A percentile compares a stretch with the other conserved stretches of the same genome.
These are phyloP conservation scores for Gallinago nigripennis DNA, from an alignment of 2,797 vertebrate genomes.

Conservation along the genomic window DNA sequence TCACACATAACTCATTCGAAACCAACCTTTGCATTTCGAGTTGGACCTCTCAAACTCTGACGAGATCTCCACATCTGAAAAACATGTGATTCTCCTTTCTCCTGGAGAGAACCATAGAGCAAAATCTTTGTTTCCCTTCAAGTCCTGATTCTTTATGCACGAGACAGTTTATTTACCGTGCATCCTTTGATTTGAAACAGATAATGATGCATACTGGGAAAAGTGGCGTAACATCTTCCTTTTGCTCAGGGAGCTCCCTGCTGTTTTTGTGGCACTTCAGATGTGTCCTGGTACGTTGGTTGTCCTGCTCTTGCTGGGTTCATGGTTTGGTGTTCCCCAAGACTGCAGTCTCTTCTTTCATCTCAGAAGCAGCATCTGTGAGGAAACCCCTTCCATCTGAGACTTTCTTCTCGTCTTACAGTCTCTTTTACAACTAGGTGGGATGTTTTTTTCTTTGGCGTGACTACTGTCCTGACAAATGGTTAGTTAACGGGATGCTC, in stretches of 20 bases:
- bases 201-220: not conserved
- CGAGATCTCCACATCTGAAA: not conserved
- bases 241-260: not conserved
- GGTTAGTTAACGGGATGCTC: not conserved
- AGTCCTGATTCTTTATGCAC: not conserved
- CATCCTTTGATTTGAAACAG: not conserved
- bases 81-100: not conserved
- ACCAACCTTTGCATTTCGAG: not conserved
- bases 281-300: not conserved
- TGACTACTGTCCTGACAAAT: slow-evolving; percentile 31
- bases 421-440: slow-evolving; percentile 27
- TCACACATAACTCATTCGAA: not conserved
- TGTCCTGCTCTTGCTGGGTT: not conserved
- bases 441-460: slow-evolving; percentile 33
- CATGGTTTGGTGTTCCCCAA: not conserved
- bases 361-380: not conserved
- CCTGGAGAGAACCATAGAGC: not conserved
- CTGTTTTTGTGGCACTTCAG: not conserved
- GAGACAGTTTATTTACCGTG: not conserved
- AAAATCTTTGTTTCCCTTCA: not conserved
- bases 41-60: not conserved
- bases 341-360: not conserved
- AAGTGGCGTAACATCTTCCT: not conserved
- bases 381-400: not conserved
- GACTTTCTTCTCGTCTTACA: not conserved